Evolutionary conservation across 1,140 invertebrate genomes (phyloP).

Genomic region (Zaprionus taronus): DNA sequence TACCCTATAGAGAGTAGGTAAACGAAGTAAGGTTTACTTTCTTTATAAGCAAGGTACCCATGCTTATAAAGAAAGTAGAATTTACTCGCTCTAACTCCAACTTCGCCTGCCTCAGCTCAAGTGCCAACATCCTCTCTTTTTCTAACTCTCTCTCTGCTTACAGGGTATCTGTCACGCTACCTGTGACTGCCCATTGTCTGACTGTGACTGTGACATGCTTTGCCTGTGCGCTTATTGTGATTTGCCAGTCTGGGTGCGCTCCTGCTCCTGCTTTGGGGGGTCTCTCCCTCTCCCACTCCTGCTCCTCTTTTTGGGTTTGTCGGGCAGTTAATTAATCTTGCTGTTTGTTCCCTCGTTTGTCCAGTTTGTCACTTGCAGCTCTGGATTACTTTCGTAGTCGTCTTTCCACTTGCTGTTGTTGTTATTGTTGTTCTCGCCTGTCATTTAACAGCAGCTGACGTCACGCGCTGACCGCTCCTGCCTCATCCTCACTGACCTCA

Average conservation of each 20-base stretch:
- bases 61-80: too few relatives aligned
- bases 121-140: too few relatives aligned
- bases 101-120: too few relatives aligned
- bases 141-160: neutral
- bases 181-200: slow-evolving; percentile 12
- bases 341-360: slow-evolving; percentile 37
- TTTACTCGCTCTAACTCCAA: too few relatives aligned
- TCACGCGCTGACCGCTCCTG: slow-evolving; percentile 34
- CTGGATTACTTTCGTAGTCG: slow-evolving; percentile 47
- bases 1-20: too few relatives aligned
- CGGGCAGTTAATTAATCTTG: slow-evolving; percentile 74
- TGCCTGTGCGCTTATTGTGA: slow-evolving; percentile 27
- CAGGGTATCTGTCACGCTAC: slow-evolving; percentile 5
- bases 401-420: slow-evolving; percentile 18
- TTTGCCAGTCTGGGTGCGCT: slow-evolving; percentile 18
- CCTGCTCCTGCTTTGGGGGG: neutral
- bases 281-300: slow-evolving; percentile 12
- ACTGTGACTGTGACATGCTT: slow-evolving; percentile 16
- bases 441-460: slow-evolving; percentile 60
- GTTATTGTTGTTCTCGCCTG: neutral
- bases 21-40: too few relatives aligned
- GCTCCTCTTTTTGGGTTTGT: slow-evolving; percentile 38
- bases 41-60: too few relatives aligned
- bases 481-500: slow-evolving; percentile 32
- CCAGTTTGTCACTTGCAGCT: slow-evolving; percentile 60